phyloP scores from a whole-genome alignment of 2,888 invertebrate genomes.

The Harmothoe impar region DNA sequence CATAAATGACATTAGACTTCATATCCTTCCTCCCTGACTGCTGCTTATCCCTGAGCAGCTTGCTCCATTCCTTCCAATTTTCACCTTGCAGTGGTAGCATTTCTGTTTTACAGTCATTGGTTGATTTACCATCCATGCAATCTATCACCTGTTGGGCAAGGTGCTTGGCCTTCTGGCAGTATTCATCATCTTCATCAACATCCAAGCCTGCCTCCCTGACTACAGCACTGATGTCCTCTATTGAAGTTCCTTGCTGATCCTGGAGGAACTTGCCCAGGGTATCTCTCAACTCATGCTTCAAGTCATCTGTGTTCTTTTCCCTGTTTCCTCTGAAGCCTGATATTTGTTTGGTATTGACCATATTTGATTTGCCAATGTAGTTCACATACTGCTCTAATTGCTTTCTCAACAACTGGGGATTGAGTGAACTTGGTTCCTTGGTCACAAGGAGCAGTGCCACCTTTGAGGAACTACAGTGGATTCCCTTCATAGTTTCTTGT shows the following conservation, averaged over 20 bases:
- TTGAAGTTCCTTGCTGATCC: neutral
- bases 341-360: conserved; percentile 21
- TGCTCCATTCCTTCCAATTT: conserved; percentile 28
- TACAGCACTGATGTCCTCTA: neutral
- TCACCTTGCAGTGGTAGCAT: conserved; percentile 40
- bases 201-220: neutral
- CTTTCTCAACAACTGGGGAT: conserved; percentile 9
- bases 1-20: conserved; percentile 39
- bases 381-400: conserved; percentile 10
- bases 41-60: neutral
- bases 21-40: neutral
- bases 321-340: conserved; percentile 41
- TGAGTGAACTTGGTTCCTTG: neutral
- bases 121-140: conserved; percentile 26
- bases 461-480: conserved; percentile 18
- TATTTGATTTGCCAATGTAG: conserved; percentile 39
- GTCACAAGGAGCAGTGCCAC: neutral
- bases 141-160: neutral
- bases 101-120: conserved; percentile 28
- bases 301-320: conserved; percentile 43
- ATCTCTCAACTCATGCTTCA: conserved; percentile 31
- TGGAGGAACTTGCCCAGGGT: neutral
- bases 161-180: neutral
- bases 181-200: conserved; percentile 18
- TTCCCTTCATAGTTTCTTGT: conserved; percentile 5